phyloP scores from a whole-genome alignment of 1,140 invertebrate species.

The Coenobita brevimanus region DNA sequence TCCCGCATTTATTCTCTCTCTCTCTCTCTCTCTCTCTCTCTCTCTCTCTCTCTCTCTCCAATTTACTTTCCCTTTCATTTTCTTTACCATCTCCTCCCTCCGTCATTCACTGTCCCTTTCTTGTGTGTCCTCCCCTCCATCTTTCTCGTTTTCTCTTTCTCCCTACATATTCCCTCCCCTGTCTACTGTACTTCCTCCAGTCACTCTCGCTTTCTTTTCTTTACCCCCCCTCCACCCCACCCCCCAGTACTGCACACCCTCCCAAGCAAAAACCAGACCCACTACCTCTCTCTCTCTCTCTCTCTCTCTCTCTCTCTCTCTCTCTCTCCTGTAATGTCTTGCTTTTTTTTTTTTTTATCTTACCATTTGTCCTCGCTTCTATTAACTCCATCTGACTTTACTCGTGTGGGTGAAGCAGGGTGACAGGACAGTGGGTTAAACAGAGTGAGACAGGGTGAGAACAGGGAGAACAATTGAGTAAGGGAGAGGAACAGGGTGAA shows the following conservation, averaged over 20 bases:
- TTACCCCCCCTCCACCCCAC: too few relatives aligned
- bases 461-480: neutral
- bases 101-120: neutral
- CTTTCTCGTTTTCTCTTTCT: neutral
- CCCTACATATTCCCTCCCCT: too few relatives aligned
- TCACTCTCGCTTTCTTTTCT: neutral
- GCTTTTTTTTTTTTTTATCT: too few relatives aligned
- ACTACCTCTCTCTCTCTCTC: too few relatives aligned
- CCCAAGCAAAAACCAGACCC: too few relatives aligned
- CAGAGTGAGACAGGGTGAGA: neutral
- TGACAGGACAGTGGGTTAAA: neutral
- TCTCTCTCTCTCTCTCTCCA: neutral
- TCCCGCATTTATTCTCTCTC: constrained; percentile 7
- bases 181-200: neutral
- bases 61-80: too few relatives aligned
- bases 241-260: too few relatives aligned
- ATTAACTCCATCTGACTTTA: neutral
- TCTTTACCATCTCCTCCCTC: neutral
- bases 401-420: neutral
- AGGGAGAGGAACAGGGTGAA: neutral
- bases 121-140: neutral
- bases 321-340: neutral
- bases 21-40: constrained; percentile 4
- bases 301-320: too few relatives aligned
- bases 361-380: neutral